Evolutionary conservation across 2,888 invertebrate genomes (phyloP).

Genomic region (Troilus luridus): DNA sequence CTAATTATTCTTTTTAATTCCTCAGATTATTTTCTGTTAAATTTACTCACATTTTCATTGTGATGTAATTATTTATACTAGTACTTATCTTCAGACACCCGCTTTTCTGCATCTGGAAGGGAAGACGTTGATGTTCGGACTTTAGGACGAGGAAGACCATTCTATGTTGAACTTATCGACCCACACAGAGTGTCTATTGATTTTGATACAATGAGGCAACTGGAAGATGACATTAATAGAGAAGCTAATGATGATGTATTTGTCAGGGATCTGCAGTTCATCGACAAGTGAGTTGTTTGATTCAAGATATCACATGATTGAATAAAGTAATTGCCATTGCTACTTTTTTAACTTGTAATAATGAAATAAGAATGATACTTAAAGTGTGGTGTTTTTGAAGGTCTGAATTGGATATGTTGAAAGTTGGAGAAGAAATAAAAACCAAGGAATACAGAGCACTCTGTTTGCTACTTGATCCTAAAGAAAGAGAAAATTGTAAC

Average conservation of each 20-base stretch:
- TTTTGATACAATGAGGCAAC: slow-evolving; percentile 71
- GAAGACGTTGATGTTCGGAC: slow-evolving; percentile 98
- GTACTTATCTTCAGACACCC: slow-evolving; percentile 57
- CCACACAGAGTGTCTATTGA: slow-evolving; percentile 74
- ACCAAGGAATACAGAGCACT: slow-evolving; percentile 89
- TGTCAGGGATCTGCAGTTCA: slow-evolving; percentile 77
- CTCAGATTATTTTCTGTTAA: not conserved
- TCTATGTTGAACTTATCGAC: slow-evolving; percentile 87
- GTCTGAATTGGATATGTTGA: slow-evolving; percentile 77
- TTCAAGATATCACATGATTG: slow-evolving; percentile 4
- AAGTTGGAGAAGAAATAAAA: slow-evolving; percentile 90
- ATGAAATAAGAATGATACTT: not conserved
- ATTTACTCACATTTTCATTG: not conserved
- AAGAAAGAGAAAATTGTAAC: slow-evolving; percentile 46
- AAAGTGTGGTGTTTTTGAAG: not conserved
- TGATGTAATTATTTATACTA: not conserved
- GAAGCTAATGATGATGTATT: slow-evolving; percentile 69
- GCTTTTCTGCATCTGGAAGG: slow-evolving; percentile 91
- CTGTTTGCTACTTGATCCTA: slow-evolving; percentile 70
- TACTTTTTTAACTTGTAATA: slow-evolving; percentile 12
- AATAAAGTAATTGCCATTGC: slow-evolving; percentile 13
- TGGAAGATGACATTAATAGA: slow-evolving; percentile 76
- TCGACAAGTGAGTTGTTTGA: slow-evolving; percentile 71
- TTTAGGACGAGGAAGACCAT: slow-evolving; percentile 92
- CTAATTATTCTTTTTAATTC: not conserved